These are phyloP conservation scores for Taenaris catops DNA, from an alignment of 2,888 invertebrate genomes.

Conservation along the genomic window DNA sequence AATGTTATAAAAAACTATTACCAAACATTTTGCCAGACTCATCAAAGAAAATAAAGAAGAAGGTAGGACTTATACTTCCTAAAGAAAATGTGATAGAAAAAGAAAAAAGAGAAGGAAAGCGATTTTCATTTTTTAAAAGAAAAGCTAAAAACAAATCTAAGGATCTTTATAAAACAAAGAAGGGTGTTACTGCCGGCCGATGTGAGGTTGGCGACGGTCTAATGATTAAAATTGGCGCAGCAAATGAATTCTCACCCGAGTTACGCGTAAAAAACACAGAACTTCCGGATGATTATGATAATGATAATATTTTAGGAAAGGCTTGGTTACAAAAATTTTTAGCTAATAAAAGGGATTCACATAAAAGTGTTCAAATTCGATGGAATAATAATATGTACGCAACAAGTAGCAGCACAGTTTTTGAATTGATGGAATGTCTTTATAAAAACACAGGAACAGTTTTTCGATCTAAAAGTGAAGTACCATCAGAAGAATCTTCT, in stretches of 20 bases:
- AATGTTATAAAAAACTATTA: conserved; percentile 25
- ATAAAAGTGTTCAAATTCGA: conserved; percentile 47
- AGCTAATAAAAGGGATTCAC: conserved; percentile 40
- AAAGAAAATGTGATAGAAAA: conserved; percentile 18
- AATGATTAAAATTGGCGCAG: conserved; percentile 38
- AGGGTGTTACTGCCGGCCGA: conserved; percentile 49
- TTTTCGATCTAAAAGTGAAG: conserved; percentile 47
- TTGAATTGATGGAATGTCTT: conserved; percentile 47
- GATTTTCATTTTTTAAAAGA: conserved; percentile 56
- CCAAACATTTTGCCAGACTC: conserved; percentile 24
- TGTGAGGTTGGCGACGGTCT: conserved; percentile 56
- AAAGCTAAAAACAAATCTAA: conserved; percentile 38
- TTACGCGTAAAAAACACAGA: conserved; percentile 20
- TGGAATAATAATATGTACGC: conserved; percentile 56
- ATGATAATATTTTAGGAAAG: conserved; percentile 37
- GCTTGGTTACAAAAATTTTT: conserved; percentile 50
- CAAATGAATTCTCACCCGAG: conserved; percentile 20
- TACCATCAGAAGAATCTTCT: conserved; percentile 37
- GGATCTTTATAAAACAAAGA: conserved; percentile 36
- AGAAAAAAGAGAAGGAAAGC: conserved; percentile 39
- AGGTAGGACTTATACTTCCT: conserved; percentile 18
- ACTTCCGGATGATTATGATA: conserved; percentile 29
- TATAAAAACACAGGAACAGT: conserved; percentile 44
- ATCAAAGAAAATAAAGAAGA: conserved; percentile 23
- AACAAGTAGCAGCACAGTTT: conserved; percentile 54